Base-by-base conservation (phyloP, 2,797 vertebrate genomes). In the Petrocephalus sullivani region DNA sequence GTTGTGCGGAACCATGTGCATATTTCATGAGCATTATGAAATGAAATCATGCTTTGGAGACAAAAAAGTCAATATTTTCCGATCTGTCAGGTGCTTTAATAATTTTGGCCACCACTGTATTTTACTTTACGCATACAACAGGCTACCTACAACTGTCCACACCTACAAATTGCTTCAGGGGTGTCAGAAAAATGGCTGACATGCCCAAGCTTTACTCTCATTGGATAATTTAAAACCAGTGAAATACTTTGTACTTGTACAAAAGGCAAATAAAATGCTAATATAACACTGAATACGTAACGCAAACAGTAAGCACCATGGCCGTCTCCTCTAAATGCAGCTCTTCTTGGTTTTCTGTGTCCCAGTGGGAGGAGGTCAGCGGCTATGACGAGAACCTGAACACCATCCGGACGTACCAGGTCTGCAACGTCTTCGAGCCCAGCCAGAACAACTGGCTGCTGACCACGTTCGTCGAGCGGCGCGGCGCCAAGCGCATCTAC, bases 401-500 rank as follows among this genome's bases (percentile, higher is more conserved):
- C 95, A 99, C 98, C 93, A 99, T 99, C 93, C 96, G 97, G 90
- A 99, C 98, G 0, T 99, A 99, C 95, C 98, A 99, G 94, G 98
- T 99, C 93, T 99, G 98, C 94, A 99, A 99, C 0, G 98, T 99
- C 92, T 99, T 99, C 10, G 98, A 98, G 89, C 96, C 98, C 90
- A 99, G 98, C 92, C 98, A 99, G 92, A 99, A 99, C 96, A 99
- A 99, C 94, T 99, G 98, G 98, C 97, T 99, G 57, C 97, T 98
- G 91, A 99, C 98, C 89, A 99, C 98, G 1, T 99, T 99, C 94
- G 97, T 99, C 67, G 96, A 98, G 90, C 96, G 98, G 0, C 96
- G 96, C 0, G 97, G 96, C 0, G 97, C 98, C 5, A 98, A 99
- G 89, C 97, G 98, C 87, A 97, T 99, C 94, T 99, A 99, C 61